Percentiles rank a stretch among this genome's conserved stretches.
phyloP scores from a whole-genome alignment of 2,797 vertebrate genomes.

The Pangasius sanitwongsei region DNA sequence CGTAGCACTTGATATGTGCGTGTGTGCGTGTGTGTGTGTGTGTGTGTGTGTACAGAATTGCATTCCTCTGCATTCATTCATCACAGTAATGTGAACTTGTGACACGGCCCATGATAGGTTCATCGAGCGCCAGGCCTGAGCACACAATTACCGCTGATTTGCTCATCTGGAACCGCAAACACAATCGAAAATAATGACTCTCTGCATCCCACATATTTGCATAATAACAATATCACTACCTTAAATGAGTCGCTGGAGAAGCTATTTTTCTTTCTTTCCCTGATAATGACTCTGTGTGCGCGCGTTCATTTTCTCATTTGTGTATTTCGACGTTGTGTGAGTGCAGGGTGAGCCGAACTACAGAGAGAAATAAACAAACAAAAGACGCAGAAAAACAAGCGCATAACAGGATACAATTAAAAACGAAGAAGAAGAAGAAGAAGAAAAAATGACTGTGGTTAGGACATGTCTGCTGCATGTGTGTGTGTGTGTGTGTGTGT shows the following conservation, averaged over 20 bases:
- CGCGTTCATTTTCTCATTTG: constrained; percentile 41
- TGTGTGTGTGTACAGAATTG: constrained; percentile 52
- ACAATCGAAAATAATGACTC: constrained; percentile 62
- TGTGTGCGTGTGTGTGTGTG: constrained; percentile 43
- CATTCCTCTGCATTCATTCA: constrained; percentile 51
- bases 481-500: constrained; percentile 9
- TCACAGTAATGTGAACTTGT: constrained; percentile 62
- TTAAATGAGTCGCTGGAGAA: constrained; percentile 60
- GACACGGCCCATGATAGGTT: constrained; percentile 57
- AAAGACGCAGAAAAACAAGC: constrained; percentile 39
- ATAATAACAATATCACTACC: constrained; percentile 65
- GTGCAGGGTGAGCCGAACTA: constrained; percentile 24
- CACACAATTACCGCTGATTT: constrained; percentile 63
- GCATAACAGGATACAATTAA: constrained; percentile 35
- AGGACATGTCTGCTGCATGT: constrained; percentile 9
- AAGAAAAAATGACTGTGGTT: neutral
- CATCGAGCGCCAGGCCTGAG: constrained; percentile 47
- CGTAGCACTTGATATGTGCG: constrained; percentile 16
- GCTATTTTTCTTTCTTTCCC: constrained; percentile 56
- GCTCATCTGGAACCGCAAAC: constrained; percentile 60
- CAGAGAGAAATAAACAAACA: constrained; percentile 34
- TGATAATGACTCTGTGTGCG: constrained; percentile 50
- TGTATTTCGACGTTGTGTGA: constrained; percentile 36
- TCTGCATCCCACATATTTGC: constrained; percentile 56
- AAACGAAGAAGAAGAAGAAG: neutral